A percentile compares a stretch with the other conserved stretches of the same genome.
These are phyloP conservation scores for Montipora cactus DNA, from an alignment of 64 coral and sea anemone species.

Conservation along the genomic window DNA sequence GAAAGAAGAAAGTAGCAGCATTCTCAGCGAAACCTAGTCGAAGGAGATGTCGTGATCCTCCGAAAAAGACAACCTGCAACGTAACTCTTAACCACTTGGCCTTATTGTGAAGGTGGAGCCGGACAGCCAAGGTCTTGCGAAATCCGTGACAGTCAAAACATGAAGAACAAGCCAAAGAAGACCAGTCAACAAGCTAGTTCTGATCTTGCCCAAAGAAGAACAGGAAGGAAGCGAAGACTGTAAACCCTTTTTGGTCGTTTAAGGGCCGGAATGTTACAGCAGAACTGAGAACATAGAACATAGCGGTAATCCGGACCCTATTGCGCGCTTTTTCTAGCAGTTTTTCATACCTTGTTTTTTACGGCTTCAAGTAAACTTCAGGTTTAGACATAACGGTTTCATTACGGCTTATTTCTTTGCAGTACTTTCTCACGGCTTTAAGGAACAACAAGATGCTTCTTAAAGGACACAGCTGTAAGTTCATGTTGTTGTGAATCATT, in stretches of 20 bases:
- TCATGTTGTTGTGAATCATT: no score
- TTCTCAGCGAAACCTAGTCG: neutral
- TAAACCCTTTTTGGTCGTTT: neutral
- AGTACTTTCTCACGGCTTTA: no score
- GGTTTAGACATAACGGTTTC: no score
- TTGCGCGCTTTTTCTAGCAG: no score
- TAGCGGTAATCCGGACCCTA: no score
- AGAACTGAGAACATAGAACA: no score
- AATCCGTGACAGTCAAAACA: neutral
- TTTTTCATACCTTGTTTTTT: no score
- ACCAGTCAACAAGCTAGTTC: constrained; percentile 16
- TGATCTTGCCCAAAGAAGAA: constrained; percentile 22
- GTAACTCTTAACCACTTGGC: neutral
- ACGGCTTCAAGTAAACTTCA: no score
- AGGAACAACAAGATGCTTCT: no score
- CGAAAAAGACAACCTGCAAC: neutral
- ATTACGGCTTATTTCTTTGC: no score
- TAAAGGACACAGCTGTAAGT: no score
- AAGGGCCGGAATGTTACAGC: no score
- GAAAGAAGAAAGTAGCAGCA: neutral
- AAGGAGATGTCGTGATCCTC: neutral
- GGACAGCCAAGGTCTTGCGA: neutral
- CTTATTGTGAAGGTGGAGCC: neutral
- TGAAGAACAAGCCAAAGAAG: neutral
- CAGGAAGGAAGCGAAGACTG: constrained; percentile 21